Evolutionary conservation across 1,140 invertebrate species (phyloP).

Genomic region (Leptinotarsa defecta): DNA sequence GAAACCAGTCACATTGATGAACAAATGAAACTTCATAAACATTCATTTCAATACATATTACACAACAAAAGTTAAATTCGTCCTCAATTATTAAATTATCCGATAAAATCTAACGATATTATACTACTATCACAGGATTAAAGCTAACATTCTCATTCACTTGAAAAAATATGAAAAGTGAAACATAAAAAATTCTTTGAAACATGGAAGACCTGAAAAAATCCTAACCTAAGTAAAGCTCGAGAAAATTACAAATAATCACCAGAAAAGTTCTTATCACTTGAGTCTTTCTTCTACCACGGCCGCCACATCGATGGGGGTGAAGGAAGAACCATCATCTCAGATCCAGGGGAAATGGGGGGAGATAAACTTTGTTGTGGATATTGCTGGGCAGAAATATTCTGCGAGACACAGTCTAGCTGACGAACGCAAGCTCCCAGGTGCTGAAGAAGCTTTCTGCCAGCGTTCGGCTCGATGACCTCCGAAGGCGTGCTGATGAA

Average conservation of each 20-base stretch:
- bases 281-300: slow-evolving; percentile 49
- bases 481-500: slow-evolving; percentile 64
- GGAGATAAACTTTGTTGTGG: slow-evolving; percentile 43
- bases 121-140: slow-evolving; percentile 44
- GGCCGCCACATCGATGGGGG: slow-evolving; percentile 53
- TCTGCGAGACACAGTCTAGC: slow-evolving; percentile 50
- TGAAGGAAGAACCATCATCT: slow-evolving; percentile 26
- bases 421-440: slow-evolving; percentile 57
- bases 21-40: slow-evolving; percentile 16
- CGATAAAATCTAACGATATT: neutral
- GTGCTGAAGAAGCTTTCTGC: slow-evolving; percentile 58
- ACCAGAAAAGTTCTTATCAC: slow-evolving; percentile 31
- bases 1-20: neutral
- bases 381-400: slow-evolving; percentile 31
- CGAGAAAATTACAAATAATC: slow-evolving; percentile 20
- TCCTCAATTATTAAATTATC: slow-evolving; percentile 12
- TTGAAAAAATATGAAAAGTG: slow-evolving; percentile 15
- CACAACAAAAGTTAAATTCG: slow-evolving; percentile 13
- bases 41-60: slow-evolving; percentile 7
- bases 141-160: slow-evolving; percentile 35
- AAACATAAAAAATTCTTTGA: slow-evolving; percentile 31
- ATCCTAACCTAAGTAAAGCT: slow-evolving; percentile 21
- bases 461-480: slow-evolving; percentile 53
- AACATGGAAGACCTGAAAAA: slow-evolving; percentile 19
- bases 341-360: slow-evolving; percentile 42